Evolutionary conservation across 2,888 invertebrate genomes (phyloP), one percentile per base, ranked within the genome.

Genomic region (Heliconius ethilla): DNA sequence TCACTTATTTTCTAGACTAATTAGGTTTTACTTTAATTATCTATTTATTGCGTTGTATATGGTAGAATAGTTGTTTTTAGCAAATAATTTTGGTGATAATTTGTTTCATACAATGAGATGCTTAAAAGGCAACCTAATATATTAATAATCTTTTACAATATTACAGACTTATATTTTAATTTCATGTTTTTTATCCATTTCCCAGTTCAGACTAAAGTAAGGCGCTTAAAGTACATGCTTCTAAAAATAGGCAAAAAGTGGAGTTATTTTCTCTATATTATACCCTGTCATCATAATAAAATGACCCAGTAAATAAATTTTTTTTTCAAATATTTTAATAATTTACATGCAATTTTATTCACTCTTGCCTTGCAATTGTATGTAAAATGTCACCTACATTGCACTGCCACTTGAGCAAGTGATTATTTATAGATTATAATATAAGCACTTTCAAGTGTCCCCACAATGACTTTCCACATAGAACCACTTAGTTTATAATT

Each of bases 1-100:
- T 45, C 40, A 65, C 22, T 63, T 74, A 63, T 63, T 74, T 74
- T 75, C 70, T 79, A 80, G 80, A 75, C 75, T 79, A 80, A 80
- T 80, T 80, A 80, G 77, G 72, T 37, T 45, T 72, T 67, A 67
- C 13, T 75, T 69, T 74, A 74, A 45, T 40, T 29, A 27, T 74
- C 13, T 62, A 22, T 22, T 74, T 63, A 63, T 40, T 70, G 7
- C 25, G 6, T 22, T 15, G 22, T 40, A 37, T 40, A 22, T 40
- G 13, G 22, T 18, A 63, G 18, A 37, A 63, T 45, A 45, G 62
- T 40, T 22, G 18, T 25, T 37, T 62, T 74, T 59, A 2, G 22
- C 51, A 13, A 18, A 67, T 40, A n/a, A 25, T 25, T 69, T 40
- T 7, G 13, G 10, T 40, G 67, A 25, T 25, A 33, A 67, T 40